These are phyloP conservation scores for Vanessa cardui DNA, from an alignment of 2,888 invertebrate species.

Conservation along the genomic window DNA sequence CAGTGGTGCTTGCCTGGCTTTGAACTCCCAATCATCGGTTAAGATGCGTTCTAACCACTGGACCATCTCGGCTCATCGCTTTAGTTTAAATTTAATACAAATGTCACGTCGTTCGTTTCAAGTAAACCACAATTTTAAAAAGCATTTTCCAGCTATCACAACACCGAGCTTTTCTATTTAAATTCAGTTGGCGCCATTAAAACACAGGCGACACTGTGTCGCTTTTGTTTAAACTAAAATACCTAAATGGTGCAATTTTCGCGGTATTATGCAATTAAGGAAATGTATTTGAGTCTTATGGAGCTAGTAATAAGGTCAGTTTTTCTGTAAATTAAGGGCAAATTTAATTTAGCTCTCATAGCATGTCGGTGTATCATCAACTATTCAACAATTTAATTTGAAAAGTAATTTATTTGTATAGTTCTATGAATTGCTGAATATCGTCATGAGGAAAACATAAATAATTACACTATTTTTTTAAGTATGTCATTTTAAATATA, in stretches of 20 bases:
- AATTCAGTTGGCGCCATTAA: slow-evolving; percentile 19
- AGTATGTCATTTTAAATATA: too few relatives aligned
- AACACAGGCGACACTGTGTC: slow-evolving; percentile 28
- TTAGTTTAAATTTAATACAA: neutral
- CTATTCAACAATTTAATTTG: slow-evolving; percentile 28
- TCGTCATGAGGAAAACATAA: neutral
- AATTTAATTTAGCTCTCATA: slow-evolving; percentile 29
- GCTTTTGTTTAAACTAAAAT: slow-evolving; percentile 20
- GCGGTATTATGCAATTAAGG: slow-evolving; percentile 32
- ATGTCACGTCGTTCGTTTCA: neutral
- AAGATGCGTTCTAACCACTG: too few relatives aligned
- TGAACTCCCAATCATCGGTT: too few relatives aligned
- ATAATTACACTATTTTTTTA: neutral
- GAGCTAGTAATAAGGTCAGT: slow-evolving; percentile 37
- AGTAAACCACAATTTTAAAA: neutral
- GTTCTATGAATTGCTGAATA: neutral
- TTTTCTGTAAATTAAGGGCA: slow-evolving; percentile 23
- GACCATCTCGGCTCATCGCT: too few relatives aligned
- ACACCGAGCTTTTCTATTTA: slow-evolving; percentile 13
- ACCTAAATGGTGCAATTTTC: slow-evolving; percentile 30
- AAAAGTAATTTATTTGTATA: slow-evolving; percentile 19
- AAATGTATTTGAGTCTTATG: slow-evolving; percentile 30
- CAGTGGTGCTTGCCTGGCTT: too few relatives aligned
- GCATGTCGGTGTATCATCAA: slow-evolving; percentile 29
- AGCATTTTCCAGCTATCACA: slow-evolving; percentile 13